phyloP scores from a whole-genome alignment of 2,113 vertebrate species.

The Sphyrna mokarran region DNA sequence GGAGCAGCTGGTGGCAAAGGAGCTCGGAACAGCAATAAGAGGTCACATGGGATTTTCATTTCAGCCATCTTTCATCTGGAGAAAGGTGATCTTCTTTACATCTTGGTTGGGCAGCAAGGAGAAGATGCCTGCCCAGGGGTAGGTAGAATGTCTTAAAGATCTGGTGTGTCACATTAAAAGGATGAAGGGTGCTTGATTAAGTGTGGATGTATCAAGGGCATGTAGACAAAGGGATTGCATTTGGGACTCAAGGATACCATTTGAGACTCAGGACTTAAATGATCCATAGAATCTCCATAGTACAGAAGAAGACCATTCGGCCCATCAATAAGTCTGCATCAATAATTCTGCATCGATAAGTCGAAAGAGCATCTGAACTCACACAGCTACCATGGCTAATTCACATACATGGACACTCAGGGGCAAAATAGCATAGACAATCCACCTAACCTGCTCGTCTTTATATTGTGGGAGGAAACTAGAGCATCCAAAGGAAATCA shows the following conservation, averaged over 20 bases:
- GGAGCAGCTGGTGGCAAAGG: slow-evolving; percentile 79
- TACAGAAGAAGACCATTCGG: too few species aligned
- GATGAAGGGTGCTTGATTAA: neutral
- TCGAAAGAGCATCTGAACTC: too few species aligned
- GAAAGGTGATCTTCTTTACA: slow-evolving; percentile 71
- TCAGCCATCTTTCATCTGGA: slow-evolving; percentile 72
- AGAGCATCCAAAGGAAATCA: too few species aligned
- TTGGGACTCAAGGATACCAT: neutral
- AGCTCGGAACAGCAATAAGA: slow-evolving; percentile 80
- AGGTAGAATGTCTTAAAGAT: slow-evolving; percentile 43
- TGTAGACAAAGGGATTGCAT: neutral
- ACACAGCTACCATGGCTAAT: too few species aligned
- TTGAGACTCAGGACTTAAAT: neutral
- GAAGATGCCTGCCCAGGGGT: slow-evolving; percentile 83
- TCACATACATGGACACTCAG: too few species aligned
- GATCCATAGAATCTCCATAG: too few species aligned
- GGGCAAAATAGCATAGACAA: too few species aligned
- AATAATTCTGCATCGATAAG: too few species aligned
- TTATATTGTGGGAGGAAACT: too few species aligned
- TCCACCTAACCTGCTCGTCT: too few species aligned
- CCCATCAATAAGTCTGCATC: too few species aligned
- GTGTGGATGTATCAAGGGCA: neutral
- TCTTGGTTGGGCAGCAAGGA: slow-evolving; percentile 80
- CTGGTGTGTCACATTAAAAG: neutral
- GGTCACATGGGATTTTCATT: slow-evolving; percentile 75